Evolutionary conservation across 92 coral and sea anemone genomes (phyloP).

Genomic region (Metridium senile): DNA sequence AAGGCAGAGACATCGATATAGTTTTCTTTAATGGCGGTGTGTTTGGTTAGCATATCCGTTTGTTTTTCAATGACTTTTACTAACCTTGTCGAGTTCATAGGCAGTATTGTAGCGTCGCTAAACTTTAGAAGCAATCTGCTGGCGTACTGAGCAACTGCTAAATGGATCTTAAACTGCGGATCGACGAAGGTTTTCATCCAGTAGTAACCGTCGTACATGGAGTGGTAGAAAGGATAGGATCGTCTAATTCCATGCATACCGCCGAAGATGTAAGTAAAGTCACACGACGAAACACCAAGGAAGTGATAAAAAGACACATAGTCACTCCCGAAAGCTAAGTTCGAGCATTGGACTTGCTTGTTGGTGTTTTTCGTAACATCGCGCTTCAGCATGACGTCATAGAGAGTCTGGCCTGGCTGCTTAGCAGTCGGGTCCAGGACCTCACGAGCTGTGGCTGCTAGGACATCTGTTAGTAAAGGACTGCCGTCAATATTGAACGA

Average conservation of each 20-base stretch:
- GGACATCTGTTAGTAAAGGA: conserved; percentile 76
- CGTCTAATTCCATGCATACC: conserved; percentile 58
- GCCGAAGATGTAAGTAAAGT: conserved; percentile 88
- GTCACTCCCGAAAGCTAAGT: conserved; percentile 84
- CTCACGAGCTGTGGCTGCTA: conserved; percentile 72
- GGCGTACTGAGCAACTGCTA: conserved; percentile 77
- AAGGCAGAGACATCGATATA: conserved; percentile 49
- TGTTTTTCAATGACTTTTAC: conserved; percentile 39
- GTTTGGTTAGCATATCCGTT: conserved; percentile 11
- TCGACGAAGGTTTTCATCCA: conserved; percentile 88
- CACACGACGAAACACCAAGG: conserved; percentile 80
- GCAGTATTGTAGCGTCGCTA: conserved; percentile 65
- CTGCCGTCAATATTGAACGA: conserved; percentile 71
- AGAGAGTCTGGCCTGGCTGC: conserved; percentile 53
- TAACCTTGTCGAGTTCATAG: conserved; percentile 70
- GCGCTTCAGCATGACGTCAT: conserved; percentile 86
- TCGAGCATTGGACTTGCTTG: conserved; percentile 51
- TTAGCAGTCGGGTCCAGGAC: conserved; percentile 75
- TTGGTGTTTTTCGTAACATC: conserved; percentile 52
- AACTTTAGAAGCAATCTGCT: conserved; percentile 64
- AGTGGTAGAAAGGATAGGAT: conserved; percentile 90
- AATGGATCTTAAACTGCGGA: conserved; percentile 84
- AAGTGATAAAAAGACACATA: conserved; percentile 84
- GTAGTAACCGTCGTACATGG: conserved; percentile 73
- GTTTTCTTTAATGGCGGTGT: conserved; percentile 27